phyloP scores from a whole-genome alignment of 2,888 invertebrate genomes.

The Dynastes maya region DNA sequence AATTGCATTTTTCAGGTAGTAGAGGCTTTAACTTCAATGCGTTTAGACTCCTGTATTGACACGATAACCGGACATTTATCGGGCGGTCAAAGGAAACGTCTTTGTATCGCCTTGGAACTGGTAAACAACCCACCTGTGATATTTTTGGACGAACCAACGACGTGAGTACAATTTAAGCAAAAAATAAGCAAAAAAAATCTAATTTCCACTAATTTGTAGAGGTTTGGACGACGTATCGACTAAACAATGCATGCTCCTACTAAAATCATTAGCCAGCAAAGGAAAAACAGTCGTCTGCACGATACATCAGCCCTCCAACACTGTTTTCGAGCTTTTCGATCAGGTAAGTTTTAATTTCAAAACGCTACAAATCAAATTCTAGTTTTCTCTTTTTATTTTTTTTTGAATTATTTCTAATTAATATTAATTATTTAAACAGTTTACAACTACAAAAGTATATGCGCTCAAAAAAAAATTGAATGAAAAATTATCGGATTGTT shows the following conservation, averaged over 20 bases:
- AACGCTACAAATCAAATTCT: too few relatives aligned
- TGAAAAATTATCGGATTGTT: too few relatives aligned
- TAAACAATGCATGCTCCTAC: constrained; percentile 80
- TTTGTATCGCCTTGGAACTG: constrained; percentile 84
- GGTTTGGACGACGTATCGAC: constrained; percentile 84
- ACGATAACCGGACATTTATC: constrained; percentile 80
- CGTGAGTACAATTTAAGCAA: constrained; percentile 72
- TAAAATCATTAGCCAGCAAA: constrained; percentile 79
- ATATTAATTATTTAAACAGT: too few relatives aligned
- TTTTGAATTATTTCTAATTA: too few relatives aligned
- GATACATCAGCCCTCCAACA: constrained; percentile 86
- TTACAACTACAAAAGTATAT: too few relatives aligned
- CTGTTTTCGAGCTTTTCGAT: constrained; percentile 83
- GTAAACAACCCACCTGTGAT: constrained; percentile 89
- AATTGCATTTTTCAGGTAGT: constrained; percentile 1
- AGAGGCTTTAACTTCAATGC: constrained; percentile 69
- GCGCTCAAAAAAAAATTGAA: too few relatives aligned
- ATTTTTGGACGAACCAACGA: constrained; percentile 87
- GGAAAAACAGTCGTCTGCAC: constrained; percentile 86
- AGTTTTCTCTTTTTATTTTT: too few relatives aligned
- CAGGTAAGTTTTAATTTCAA: constrained; percentile 68
- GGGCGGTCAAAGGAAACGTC: constrained; percentile 84
- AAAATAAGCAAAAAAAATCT: not conserved
- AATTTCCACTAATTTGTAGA: constrained; percentile 67
- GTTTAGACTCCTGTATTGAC: constrained; percentile 77